Percentiles rank a stretch among this genome's conserved stretches.
These are phyloP conservation scores for Athripsodes cinereus DNA, from an alignment of 2,888 invertebrate species.

Conservation along the genomic window DNA sequence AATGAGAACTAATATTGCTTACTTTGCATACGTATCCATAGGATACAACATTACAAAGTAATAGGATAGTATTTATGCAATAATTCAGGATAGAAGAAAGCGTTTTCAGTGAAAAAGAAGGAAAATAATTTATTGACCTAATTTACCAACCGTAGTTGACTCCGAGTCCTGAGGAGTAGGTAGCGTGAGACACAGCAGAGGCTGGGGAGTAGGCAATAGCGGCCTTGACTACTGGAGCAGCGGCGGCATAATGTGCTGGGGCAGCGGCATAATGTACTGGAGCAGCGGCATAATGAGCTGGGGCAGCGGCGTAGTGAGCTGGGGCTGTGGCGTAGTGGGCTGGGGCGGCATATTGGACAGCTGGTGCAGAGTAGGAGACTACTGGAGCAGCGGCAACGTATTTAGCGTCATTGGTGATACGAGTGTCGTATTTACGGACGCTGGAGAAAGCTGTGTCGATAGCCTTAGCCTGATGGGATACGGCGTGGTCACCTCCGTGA, in stretches of 20 bases:
- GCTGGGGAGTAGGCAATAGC: conserved; percentile 53
- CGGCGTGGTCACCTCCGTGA: conserved; percentile 48
- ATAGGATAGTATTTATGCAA: too few relatives aligned
- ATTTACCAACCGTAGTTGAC: conserved; percentile 60
- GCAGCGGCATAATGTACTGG: conserved; percentile 32
- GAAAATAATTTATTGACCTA: not conserved
- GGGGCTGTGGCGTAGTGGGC: conserved; percentile 31
- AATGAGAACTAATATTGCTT: not conserved
- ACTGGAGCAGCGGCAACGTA: conserved; percentile 44
- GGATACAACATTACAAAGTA: too few relatives aligned
- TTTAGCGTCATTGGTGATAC: conserved; percentile 50
- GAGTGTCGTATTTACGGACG: conserved; percentile 53
- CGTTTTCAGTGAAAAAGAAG: too few relatives aligned
- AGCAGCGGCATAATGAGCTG: conserved; percentile 31
- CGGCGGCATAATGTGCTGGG: conserved; percentile 33
- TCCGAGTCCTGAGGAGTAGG: conserved; percentile 55
- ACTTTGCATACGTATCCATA: too few relatives aligned
- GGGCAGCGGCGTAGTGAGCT: conserved; percentile 31
- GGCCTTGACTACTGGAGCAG: conserved; percentile 37
- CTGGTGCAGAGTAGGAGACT: conserved; percentile 33
- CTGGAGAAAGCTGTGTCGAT: conserved; percentile 56
- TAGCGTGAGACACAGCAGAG: conserved; percentile 57
- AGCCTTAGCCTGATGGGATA: conserved; percentile 53
- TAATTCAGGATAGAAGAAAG: too few relatives aligned
- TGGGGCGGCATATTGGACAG: conserved; percentile 29